Evolutionary conservation across 1,140 invertebrate genomes (phyloP).

Genomic region (Hydropsyche tenuis): DNA sequence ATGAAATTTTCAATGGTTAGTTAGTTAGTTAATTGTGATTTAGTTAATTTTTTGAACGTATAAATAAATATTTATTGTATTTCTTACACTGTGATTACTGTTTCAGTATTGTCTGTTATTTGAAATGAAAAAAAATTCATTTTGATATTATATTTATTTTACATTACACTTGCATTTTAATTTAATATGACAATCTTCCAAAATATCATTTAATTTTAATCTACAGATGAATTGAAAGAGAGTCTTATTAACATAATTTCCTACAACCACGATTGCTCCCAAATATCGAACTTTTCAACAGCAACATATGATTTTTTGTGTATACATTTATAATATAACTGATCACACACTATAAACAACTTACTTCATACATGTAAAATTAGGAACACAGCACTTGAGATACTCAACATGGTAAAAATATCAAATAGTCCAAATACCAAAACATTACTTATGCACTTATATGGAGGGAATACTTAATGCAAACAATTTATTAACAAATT

Average conservation of each 20-base stretch:
- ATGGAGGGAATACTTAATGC: too few relatives aligned
- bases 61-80: background rate
- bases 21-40: background rate
- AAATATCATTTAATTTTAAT: constrained; percentile 1
- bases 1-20: background rate
- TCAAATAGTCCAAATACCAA: too few relatives aligned
- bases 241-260: background rate
- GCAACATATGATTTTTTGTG: background rate
- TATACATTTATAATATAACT: too few relatives aligned
- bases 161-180: background rate
- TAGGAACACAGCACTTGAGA: constrained; percentile 17
- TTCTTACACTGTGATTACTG: background rate
- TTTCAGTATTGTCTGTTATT: constrained; percentile 4
- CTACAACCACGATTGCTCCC: background rate
- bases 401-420: too few relatives aligned
- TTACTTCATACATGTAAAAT: constrained; percentile 4
- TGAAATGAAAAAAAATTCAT: background rate
- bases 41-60: background rate
- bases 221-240: constrained; percentile 7
- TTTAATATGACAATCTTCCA: constrained; percentile 21
- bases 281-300: background rate
- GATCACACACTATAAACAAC: background rate
- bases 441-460: too few relatives aligned
- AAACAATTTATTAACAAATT: too few relatives aligned
- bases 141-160: constrained; percentile 7